Conservation (phyloP, 2,888 invertebrate genomes). For the Trypoxylon attenuatum region DNA sequence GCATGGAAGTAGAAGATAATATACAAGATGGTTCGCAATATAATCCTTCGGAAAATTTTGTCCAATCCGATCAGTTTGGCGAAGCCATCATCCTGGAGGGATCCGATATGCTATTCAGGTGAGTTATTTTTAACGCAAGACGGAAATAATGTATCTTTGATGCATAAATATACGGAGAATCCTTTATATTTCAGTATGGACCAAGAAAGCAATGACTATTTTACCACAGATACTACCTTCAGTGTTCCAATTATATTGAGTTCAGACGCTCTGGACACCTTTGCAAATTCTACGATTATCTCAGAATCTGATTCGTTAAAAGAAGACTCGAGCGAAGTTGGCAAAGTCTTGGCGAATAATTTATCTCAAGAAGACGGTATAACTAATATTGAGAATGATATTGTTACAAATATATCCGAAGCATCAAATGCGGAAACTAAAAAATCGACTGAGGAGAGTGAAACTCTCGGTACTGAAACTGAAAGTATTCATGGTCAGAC, state of each 20-base stretch:
- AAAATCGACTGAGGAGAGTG: background rate
- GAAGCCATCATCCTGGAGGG: conserved; percentile 71
- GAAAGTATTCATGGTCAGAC: conserved; percentile 54
- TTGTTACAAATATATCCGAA: conserved; percentile 17
- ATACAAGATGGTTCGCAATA: conserved; percentile 61
- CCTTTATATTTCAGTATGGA: conserved; percentile 65
- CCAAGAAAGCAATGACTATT: conserved; percentile 67
- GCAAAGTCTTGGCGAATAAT: conserved; percentile 46
- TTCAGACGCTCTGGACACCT: conserved; percentile 65
- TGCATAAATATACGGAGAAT: conserved; percentile 2
- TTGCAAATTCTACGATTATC: conserved; percentile 57
- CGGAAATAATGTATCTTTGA: background rate
- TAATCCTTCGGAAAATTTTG: conserved; percentile 65
- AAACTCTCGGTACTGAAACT: conserved; percentile 19
- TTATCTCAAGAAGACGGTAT: conserved; percentile 48
- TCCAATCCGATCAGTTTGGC: conserved; percentile 62
- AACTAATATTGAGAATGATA: conserved; percentile 28
- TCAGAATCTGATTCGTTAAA: conserved; percentile 51
- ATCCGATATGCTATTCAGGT: conserved; percentile 72
- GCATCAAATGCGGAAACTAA: too few relatives aligned
- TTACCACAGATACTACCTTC: conserved; percentile 68
- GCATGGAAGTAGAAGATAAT: conserved; percentile 58
- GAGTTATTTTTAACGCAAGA: conserved; percentile 17
- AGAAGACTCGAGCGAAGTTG: conserved; percentile 47
- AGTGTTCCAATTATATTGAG: conserved; percentile 70